Evolutionary conservation across 2,113 vertebrate species (phyloP), one percentile per base, ranked within the genome.

Genomic region (Gallinago media): DNA sequence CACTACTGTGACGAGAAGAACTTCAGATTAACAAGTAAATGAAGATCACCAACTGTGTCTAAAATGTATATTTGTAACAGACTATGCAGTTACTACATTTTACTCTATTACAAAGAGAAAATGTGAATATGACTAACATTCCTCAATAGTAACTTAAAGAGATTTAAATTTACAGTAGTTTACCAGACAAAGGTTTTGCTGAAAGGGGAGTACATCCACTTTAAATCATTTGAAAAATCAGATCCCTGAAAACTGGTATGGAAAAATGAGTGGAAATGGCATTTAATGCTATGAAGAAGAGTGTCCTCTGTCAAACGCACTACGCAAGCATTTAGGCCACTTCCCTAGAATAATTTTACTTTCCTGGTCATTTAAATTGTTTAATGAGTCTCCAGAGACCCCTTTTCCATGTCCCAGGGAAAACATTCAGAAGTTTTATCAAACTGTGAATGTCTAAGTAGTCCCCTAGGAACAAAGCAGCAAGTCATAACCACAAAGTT

Each of bases 391-490:
- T 91, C 63, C 23, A 55, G 81, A 85, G 56, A 31, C 7, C 17
- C 14, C 6, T 91, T 87, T 92, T 81, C 40, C 22, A 31, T 72
- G 52, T 87, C 40, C 22, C 58, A 89, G 25, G 36, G 29, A 29
- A 93, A 94, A 75, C 47, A 66, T 61, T 80, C 38, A 70, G 49
- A 88, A 85, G 46, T 92, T 89, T 87, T 76, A 83, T 78, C 72
- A 73, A 85, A 85, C 34, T 42, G 8, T 81, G 59, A 26, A 46
- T 59, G 25, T 50, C 31, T 83, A 36, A 95, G 15, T 76, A 73
- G 61, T 40, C 77, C 27, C 17, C 9, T 46, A 46, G 55, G 82
- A 91, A 50, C 38, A 61, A 94, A 78, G 47, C 9, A 54, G 13
- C 26, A 54, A 79, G 13, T 79, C 29, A 56, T 78, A 81, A 72